Conservation (phyloP, 1,140 invertebrate genomes). For the Temnothorax nylanderi region DNA sequence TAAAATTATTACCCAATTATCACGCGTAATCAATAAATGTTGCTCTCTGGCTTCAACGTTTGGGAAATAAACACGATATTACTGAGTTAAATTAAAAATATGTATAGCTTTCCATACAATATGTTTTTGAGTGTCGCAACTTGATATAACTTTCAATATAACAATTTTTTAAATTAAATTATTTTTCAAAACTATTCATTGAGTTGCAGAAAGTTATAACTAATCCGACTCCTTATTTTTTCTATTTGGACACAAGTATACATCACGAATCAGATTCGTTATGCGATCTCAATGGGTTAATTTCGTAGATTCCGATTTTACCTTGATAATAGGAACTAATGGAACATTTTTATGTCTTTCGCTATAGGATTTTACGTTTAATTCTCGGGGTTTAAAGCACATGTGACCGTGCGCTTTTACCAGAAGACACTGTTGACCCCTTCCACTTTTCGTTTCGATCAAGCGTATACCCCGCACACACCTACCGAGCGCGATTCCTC, state of each 20-base stretch:
- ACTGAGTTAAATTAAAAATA: too few species aligned
- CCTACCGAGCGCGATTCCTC: constrained; percentile 10
- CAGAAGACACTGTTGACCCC: constrained; percentile 21
- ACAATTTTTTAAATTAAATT: not conserved
- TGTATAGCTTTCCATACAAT: not conserved
- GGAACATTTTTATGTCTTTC: not conserved
- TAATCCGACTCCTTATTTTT: not conserved
- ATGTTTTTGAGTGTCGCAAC: not conserved
- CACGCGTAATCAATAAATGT: too few species aligned
- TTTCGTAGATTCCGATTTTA: not conserved
- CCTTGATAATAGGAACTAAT: not conserved
- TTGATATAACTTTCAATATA: not conserved
- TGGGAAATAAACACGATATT: too few species aligned
- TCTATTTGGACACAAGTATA: not conserved
- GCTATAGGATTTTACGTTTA: not conserved
- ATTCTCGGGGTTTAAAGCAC: not conserved
- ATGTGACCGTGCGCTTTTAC: not conserved
- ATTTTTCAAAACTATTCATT: not conserved
- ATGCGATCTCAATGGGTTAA: not conserved
- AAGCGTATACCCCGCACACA: not conserved
- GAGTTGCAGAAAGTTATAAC: not conserved
- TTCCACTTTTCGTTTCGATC: constrained; percentile 32
- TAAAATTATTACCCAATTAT: not conserved
- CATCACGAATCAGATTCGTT: too few species aligned
- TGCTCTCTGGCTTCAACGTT: too few species aligned